phyloP scores from a whole-genome alignment of 2,888 invertebrate species.

The Camptogramma bilineatum region DNA sequence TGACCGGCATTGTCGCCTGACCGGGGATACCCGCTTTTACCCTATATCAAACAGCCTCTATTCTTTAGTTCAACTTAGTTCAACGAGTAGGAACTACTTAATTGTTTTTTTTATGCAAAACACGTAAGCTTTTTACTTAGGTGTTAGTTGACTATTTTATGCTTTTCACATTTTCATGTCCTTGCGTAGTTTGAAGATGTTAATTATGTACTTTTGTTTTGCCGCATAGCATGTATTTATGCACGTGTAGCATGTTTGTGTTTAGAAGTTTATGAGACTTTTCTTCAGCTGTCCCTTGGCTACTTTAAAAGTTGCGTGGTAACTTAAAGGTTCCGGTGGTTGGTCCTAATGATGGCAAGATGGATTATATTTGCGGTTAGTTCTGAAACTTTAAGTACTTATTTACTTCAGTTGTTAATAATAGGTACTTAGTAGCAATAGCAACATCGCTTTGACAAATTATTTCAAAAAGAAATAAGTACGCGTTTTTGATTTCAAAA shows the following conservation, averaged over 20 bases:
- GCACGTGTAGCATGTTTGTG: constrained; percentile 36
- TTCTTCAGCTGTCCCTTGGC: constrained; percentile 5
- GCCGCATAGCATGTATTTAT: constrained; percentile 30
- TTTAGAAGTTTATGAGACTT: constrained; percentile 5
- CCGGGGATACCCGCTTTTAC: too few relatives aligned
- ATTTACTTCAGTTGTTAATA: too few relatives aligned
- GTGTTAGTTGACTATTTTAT: neutral
- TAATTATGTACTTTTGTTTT: constrained; percentile 1
- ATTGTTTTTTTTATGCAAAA: too few relatives aligned
- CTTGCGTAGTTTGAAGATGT: neutral
- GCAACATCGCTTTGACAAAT: too few relatives aligned
- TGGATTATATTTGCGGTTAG: neutral
- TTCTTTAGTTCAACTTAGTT: too few relatives aligned
- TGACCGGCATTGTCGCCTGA: too few relatives aligned
- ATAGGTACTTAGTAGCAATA: too few relatives aligned
- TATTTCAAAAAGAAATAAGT: too few relatives aligned
- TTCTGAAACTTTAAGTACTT: neutral
- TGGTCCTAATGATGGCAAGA: neutral
- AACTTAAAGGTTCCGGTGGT: neutral
- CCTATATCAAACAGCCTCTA: too few relatives aligned
- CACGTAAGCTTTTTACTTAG: too few relatives aligned
- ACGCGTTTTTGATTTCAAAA: too few relatives aligned
- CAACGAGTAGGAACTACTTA: too few relatives aligned
- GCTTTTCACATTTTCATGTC: neutral
- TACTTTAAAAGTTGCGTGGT: neutral